A percentile compares a stretch with the other conserved stretches of the same genome.
Conservation (phyloP, 2,888 invertebrate genomes). For the Brachylomia viminalis region DNA sequence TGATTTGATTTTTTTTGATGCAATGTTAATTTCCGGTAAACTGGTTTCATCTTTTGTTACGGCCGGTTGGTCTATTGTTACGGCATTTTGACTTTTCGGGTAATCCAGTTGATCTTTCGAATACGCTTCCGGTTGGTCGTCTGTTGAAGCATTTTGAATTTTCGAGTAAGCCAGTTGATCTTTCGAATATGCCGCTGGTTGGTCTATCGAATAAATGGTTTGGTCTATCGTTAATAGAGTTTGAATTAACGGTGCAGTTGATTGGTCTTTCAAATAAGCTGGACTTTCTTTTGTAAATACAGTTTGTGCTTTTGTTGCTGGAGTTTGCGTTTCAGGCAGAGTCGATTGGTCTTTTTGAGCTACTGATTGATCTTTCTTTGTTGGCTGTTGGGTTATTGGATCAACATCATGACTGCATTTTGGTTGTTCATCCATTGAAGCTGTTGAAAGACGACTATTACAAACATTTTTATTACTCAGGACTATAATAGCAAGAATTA, state of each 20-base stretch:
- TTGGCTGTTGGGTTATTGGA: constrained; percentile 27
- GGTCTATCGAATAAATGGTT: background rate
- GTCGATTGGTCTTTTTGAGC: background rate
- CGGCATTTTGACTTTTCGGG: background rate
- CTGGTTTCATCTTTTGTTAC: background rate
- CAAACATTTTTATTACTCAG: background rate
- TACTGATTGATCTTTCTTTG: constrained; percentile 30
- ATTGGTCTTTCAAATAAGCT: background rate
- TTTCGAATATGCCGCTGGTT: background rate
- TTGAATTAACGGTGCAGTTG: background rate
- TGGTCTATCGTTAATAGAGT: background rate
- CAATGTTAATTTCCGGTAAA: background rate
- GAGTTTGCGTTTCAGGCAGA: background rate
- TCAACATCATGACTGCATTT: constrained; percentile 64
- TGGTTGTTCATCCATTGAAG: constrained; percentile 66
- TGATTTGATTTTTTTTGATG: background rate
- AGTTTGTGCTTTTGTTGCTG: constrained; percentile 1
- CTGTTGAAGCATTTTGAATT: background rate
- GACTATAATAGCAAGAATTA: background rate
- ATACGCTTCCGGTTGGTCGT: background rate
- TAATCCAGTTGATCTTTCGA: background rate
- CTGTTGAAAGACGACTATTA: constrained; percentile 24
- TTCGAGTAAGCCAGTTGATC: background rate
- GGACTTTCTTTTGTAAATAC: constrained; percentile 3
- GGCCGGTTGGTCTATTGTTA: background rate